Conservation (phyloP, 2,113 vertebrate species). For the Excalfactoria chinensis region DNA sequence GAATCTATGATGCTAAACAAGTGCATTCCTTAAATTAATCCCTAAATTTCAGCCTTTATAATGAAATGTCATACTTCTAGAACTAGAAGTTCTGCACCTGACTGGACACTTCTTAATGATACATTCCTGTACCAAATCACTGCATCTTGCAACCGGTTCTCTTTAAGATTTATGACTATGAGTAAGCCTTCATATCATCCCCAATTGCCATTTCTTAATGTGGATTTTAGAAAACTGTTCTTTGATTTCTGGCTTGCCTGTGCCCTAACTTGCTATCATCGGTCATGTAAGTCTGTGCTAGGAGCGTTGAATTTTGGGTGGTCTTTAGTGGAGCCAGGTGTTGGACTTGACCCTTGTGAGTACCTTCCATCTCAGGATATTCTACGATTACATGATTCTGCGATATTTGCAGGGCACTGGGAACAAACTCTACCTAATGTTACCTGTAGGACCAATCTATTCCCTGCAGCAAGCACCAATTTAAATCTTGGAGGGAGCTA, state of each 20-base stretch:
- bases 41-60: not conserved
- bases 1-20: not conserved
- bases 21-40: not conserved
- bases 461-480: not conserved
- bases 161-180: not conserved
- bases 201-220: not conserved
- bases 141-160: not conserved
- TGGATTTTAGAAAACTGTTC: not conserved
- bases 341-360: not conserved
- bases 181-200: no score
- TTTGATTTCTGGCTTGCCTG: not conserved
- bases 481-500: not conserved
- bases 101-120: not conserved
- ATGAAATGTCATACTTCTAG: not conserved
- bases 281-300: not conserved
- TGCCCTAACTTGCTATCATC: not conserved
- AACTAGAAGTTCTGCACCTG: not conserved
- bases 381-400: not conserved
- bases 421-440: not conserved
- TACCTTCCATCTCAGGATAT: not conserved
- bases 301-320: not conserved
- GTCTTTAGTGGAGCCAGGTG: not conserved
- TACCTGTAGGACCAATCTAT: not conserved
- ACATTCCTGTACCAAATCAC: not conserved
- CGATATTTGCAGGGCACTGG: not conserved